Evolutionary conservation across 1,140 invertebrate species (phyloP).

Genomic region (Brachionus plicatilis): DNA sequence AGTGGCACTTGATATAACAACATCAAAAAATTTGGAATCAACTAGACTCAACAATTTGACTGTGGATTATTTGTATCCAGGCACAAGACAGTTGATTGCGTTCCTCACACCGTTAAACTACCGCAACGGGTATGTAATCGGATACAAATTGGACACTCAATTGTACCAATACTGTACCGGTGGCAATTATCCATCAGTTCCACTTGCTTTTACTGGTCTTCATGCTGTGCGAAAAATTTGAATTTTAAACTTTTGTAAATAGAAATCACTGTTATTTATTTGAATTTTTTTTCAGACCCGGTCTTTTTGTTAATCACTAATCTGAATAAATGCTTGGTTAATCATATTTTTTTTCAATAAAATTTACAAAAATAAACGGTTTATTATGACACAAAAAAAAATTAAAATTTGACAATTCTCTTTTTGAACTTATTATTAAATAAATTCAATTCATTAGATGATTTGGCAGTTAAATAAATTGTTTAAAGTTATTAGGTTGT

Average conservation of each 20-base stretch:
- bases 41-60: background rate
- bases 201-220: constrained; percentile 3
- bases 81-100: background rate
- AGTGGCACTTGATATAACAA: background rate
- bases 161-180: constrained; percentile 13
- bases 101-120: constrained; percentile 26
- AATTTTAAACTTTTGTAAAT: background rate
- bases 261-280: background rate
- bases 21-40: constrained; percentile 34
- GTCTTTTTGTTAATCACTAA: background rate
- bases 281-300: background rate
- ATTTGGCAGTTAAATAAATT: no score
- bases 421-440: no score
- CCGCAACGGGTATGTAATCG: background rate
- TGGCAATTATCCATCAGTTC: constrained; percentile 15
- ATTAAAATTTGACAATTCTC: no score
- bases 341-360: background rate
- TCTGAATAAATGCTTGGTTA: background rate
- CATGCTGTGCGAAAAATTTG: constrained; percentile 12
- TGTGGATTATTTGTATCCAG: constrained; percentile 8
- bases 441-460: no score
- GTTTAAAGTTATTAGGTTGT: no score
- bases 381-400: no score
- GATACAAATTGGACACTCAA: constrained; percentile 33
- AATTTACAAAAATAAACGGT: background rate